These are phyloP conservation scores for Sylvia atricapilla DNA, from an alignment of 2,113 vertebrate species.

Conservation along the genomic window DNA sequence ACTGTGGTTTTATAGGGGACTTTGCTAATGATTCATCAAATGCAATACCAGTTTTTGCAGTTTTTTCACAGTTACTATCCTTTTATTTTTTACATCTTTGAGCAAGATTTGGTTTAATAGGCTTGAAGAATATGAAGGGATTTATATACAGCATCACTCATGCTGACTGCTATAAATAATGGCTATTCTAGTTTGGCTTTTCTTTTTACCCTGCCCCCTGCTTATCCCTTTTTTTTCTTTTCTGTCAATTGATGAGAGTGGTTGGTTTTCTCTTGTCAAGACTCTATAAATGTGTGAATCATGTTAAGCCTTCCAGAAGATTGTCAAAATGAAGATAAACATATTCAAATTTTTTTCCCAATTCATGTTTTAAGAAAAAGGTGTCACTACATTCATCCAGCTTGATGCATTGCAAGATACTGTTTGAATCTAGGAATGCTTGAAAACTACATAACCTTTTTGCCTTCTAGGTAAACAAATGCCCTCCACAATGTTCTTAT, in stretches of 20 bases:
- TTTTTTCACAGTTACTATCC: not conserved
- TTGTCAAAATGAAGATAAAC: not conserved
- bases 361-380: not conserved
- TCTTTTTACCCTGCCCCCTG: not conserved
- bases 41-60: not conserved
- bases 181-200: not conserved
- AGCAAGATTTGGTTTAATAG: not conserved
- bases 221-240: not conserved
- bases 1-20: not conserved
- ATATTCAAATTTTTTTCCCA: not conserved
- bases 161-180: not conserved
- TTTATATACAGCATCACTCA: not conserved
- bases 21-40: not conserved
- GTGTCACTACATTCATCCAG: not conserved
- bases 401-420: not conserved
- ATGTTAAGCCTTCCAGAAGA: not conserved
- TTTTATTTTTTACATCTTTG: not conserved
- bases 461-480: not conserved
- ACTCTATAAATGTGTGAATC: not conserved
- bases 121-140: not conserved
- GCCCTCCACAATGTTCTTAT: not conserved
- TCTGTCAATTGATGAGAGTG: not conserved
- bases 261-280: not conserved
- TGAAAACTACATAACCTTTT: not conserved
- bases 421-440: not conserved